Conservation (phyloP, 2,888 invertebrate species). For the Odontocolon sp. region DNA sequence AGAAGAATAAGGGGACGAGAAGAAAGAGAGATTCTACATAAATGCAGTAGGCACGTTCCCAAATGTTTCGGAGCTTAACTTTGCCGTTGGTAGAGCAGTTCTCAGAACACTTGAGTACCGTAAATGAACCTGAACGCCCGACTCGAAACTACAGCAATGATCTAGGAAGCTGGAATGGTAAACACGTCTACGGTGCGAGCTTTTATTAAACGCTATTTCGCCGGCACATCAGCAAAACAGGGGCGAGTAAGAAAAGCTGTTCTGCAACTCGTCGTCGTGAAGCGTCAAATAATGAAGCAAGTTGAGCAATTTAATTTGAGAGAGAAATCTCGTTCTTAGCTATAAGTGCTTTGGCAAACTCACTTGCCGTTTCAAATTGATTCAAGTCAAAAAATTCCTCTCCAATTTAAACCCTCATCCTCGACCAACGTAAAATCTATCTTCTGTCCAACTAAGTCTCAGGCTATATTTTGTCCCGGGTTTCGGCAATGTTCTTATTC, state of each 20-base stretch:
- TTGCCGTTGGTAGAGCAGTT: constrained; percentile 16
- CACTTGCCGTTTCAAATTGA: not conserved
- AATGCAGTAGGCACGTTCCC: constrained; percentile 14
- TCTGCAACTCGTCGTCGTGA: constrained; percentile 25
- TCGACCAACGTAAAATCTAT: constrained; percentile 4
- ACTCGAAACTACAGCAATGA: constrained; percentile 1
- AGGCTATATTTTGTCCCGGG: not conserved
- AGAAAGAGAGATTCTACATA: constrained; percentile 11
- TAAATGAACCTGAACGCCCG: constrained; percentile 32
- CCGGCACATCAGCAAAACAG: constrained; percentile 13
- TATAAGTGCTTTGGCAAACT: not conserved
- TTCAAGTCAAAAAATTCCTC: not conserved
- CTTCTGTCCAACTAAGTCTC: not conserved
- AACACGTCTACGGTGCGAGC: constrained; percentile 5
- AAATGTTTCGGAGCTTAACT: constrained; percentile 17
- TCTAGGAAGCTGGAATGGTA: not conserved
- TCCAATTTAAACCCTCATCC: not conserved
- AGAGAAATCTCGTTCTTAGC: not conserved
- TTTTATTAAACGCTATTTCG: constrained; percentile 42
- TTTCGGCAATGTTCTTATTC: constrained; percentile 7
- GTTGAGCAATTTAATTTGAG: constrained; percentile 31
- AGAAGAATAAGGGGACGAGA: not conserved
- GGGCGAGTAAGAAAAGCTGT: constrained; percentile 19
- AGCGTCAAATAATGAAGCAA: constrained; percentile 42
- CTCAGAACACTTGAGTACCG: constrained; percentile 15